These are phyloP conservation scores for Phrynosoma platyrhinos DNA, from an alignment of 2,113 vertebrate species.

Conservation along the genomic window DNA sequence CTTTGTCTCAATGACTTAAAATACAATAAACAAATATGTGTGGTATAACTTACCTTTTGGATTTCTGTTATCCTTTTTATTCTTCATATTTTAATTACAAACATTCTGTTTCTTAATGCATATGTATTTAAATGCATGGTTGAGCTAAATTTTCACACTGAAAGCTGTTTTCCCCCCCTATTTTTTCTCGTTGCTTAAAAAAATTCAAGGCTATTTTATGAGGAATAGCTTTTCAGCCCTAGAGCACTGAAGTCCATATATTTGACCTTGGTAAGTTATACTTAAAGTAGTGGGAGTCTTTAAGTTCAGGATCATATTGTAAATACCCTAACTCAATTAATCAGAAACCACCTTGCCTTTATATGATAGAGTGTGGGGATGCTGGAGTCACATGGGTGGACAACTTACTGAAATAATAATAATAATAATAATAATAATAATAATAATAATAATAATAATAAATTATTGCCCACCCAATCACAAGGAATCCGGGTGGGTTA, in stretches of 20 bases:
- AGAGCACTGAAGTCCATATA: background rate
- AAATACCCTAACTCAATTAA: background rate
- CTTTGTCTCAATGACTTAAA: conserved; percentile 81
- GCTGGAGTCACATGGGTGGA: too few relatives aligned
- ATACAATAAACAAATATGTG: conserved; percentile 87
- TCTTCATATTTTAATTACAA: conserved; percentile 18
- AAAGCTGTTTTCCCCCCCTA: background rate
- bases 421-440: too few relatives aligned
- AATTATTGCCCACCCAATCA: too few relatives aligned
- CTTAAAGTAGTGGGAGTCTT: background rate
- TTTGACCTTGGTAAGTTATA: background rate
- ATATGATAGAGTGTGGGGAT: too few relatives aligned
- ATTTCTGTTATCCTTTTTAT: conserved; percentile 34
- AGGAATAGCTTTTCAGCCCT: too few relatives aligned
- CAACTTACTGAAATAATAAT: too few relatives aligned
- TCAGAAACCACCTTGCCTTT: background rate
- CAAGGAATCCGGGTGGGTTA: too few relatives aligned
- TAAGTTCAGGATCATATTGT: background rate
- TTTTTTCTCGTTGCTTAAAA: background rate
- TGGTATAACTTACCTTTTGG: conserved; percentile 31
- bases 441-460: too few relatives aligned
- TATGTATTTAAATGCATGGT: background rate
- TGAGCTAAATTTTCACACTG: background rate
- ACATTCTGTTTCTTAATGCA: background rate
- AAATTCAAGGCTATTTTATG: background rate